Conservation (phyloP, 1,140 invertebrate genomes). For the Drosophila subpulchrella region DNA sequence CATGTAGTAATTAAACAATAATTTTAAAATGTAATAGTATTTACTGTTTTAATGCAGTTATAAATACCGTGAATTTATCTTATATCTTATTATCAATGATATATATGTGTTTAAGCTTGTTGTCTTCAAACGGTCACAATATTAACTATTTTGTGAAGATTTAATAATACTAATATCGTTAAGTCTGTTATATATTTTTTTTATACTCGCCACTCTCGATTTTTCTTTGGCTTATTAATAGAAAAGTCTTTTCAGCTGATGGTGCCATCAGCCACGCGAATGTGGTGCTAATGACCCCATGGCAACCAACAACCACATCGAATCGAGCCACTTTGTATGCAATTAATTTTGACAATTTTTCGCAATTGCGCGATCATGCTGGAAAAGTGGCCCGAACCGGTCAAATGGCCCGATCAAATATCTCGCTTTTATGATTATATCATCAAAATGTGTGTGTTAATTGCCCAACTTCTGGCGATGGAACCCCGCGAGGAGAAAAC, state of each 20-base stretch:
- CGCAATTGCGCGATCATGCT: conserved; percentile 28
- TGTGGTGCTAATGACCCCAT: conserved; percentile 57
- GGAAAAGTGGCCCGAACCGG: conserved; percentile 27
- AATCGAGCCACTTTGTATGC: conserved; percentile 37
- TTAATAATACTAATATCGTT: too few relatives aligned
- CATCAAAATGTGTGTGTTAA: conserved; percentile 46
- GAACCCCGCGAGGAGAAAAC: conserved; percentile 19
- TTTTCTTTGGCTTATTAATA: neutral
- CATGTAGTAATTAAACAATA: too few relatives aligned
- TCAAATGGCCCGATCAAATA: conserved; percentile 36
- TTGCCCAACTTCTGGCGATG: conserved; percentile 47
- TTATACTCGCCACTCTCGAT: neutral
- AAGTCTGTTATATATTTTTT: neutral
- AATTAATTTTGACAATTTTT: conserved; percentile 59
- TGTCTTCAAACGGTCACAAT: too few relatives aligned
- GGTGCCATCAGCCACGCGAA: conserved; percentile 21
- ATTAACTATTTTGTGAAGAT: too few relatives aligned
- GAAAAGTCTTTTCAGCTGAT: conserved; percentile 48
- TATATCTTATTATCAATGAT: too few relatives aligned
- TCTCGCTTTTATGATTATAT: conserved; percentile 44
- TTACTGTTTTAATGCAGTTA: too few relatives aligned
- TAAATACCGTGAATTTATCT: too few relatives aligned
- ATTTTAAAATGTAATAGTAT: too few relatives aligned
- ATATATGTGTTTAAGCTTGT: too few relatives aligned
- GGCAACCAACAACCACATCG: conserved; percentile 5